Evolutionary conservation across 2,888 invertebrate species (phyloP).

Genomic region (Sisyra terminalis): DNA sequence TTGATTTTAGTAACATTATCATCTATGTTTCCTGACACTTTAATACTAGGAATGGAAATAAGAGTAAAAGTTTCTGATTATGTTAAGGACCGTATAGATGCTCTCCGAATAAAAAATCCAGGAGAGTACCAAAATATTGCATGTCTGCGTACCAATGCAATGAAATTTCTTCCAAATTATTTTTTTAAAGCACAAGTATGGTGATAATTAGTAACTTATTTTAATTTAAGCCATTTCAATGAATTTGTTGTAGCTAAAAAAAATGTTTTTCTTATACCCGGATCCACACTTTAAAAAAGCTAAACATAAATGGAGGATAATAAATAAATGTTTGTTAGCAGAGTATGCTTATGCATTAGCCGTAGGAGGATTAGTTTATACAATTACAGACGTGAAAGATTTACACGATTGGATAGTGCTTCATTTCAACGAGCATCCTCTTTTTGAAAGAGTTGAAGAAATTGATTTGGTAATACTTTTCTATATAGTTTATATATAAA

Average conservation of each 20-base stretch:
- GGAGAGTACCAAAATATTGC: constrained; percentile 83
- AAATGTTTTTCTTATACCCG: constrained; percentile 98
- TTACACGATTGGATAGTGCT: constrained; percentile 93
- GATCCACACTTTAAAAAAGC: constrained; percentile 99
- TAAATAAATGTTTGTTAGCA: constrained; percentile 79
- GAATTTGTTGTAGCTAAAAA: constrained; percentile 51
- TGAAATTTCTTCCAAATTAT: constrained; percentile 98
- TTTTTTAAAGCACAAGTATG: constrained; percentile 82
- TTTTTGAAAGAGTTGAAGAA: constrained; percentile 61
- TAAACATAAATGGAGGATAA: constrained; percentile 98
- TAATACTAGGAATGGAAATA: constrained; percentile 93
- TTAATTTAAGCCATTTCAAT: constrained; percentile 5
- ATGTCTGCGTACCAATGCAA: constrained; percentile 90
- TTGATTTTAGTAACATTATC: constrained; percentile 59
- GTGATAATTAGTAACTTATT: constrained; percentile 1
- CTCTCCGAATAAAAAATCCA: constrained; percentile 58
- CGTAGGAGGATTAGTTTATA: constrained; percentile 78
- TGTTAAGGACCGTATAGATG: constrained; percentile 86
- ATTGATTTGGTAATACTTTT: constrained; percentile 51
- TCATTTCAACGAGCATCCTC: constrained; percentile 79
- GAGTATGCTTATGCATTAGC: constrained; percentile 93
- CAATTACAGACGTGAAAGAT: constrained; percentile 95
- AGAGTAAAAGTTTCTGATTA: constrained; percentile 97
- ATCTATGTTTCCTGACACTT: constrained; percentile 72
- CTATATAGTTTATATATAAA: constrained; percentile 8